phyloP scores from a whole-genome alignment of 2,888 invertebrate genomes.

The Sphecodes monilicornis region DNA sequence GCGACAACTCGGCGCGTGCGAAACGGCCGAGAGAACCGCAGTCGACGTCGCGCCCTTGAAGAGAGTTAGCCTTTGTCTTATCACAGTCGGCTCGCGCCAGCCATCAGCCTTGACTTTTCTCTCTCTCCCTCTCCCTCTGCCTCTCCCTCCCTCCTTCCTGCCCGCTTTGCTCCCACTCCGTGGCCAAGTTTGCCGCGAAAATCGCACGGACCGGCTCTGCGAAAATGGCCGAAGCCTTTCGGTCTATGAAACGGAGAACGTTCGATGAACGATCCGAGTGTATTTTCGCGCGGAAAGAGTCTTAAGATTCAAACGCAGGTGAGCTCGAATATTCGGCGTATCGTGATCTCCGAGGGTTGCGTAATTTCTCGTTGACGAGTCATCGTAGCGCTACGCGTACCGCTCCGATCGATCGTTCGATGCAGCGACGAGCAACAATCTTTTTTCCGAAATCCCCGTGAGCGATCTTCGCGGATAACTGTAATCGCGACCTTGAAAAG shows the following conservation, averaged over 20 bases:
- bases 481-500: neutral
- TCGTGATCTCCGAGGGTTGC: neutral
- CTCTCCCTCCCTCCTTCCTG: neutral
- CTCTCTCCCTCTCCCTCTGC: slow-evolving; percentile 2
- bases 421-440: neutral
- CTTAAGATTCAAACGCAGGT: neutral
- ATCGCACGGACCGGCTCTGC: neutral
- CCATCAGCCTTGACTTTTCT: slow-evolving; percentile 81
- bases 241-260: neutral
- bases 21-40: slow-evolving; percentile 49
- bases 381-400: neutral
- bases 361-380: neutral
- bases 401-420: neutral
- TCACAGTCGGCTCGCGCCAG: slow-evolving; percentile 76
- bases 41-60: slow-evolving; percentile 77
- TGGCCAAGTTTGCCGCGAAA: neutral
- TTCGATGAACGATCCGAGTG: neutral
- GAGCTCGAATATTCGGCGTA: neutral
- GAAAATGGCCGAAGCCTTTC: neutral
- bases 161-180: neutral
- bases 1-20: slow-evolving; percentile 66
- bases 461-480: neutral
- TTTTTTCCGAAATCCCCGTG: neutral
- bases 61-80: slow-evolving; percentile 82
- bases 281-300: neutral